Evolutionary conservation across 2,888 invertebrate species (phyloP).

Genomic region (Harmothoe impar): DNA sequence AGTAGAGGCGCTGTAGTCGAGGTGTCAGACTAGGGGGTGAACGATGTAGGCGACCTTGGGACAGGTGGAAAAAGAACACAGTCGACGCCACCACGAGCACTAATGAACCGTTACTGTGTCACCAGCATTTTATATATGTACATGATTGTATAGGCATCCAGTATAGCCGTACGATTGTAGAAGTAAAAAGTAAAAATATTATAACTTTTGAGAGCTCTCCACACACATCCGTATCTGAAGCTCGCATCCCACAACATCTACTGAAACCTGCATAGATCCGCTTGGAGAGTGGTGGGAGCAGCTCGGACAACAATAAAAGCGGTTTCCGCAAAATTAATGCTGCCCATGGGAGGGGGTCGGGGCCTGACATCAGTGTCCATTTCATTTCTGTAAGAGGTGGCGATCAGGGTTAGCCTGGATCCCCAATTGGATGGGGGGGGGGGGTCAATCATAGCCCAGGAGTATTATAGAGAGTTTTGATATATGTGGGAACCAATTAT

Average conservation of each 20-base stretch:
- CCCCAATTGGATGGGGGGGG: background rate
- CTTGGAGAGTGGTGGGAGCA: background rate
- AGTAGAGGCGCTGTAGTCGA: background rate
- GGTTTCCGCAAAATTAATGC: background rate
- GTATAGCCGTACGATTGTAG: no score
- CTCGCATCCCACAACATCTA: no score
- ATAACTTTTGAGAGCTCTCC: no score
- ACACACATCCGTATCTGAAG: no score
- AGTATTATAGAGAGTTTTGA: background rate
- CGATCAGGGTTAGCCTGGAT: background rate
- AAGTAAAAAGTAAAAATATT: no score
- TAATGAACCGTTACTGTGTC: no score
- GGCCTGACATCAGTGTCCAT: background rate
- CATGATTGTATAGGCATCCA: no score
- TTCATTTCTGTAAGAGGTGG: constrained; percentile 23
- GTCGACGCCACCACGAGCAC: no score
- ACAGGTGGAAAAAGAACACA: no score
- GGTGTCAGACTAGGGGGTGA: background rate
- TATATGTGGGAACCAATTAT: background rate
- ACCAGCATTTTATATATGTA: no score
- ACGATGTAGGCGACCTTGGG: background rate
- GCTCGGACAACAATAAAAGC: constrained; percentile 12
- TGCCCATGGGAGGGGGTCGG: constrained; percentile 18
- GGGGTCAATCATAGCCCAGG: no score
- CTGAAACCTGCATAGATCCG: no score